Evolutionary conservation across 2,113 vertebrate genomes (phyloP).

Genomic region (Excalfactoria chinensis): DNA sequence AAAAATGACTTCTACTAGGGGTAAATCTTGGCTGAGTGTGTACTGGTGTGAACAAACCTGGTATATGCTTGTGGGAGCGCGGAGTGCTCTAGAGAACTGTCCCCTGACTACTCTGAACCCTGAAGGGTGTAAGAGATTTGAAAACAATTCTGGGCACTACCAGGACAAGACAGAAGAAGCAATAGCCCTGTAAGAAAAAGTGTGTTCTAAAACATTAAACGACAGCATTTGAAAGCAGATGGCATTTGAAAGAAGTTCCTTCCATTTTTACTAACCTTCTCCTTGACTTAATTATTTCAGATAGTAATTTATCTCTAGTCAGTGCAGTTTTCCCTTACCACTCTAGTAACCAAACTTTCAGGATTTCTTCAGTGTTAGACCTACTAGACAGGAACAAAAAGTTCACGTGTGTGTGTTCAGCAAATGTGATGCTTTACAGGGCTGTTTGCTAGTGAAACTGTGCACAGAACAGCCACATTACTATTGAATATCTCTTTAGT

Average conservation of each 20-base stretch:
- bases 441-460: neutral
- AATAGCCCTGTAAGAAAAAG: neutral
- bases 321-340: neutral
- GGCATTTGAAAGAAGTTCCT: neutral
- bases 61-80: neutral
- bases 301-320: neutral
- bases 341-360: neutral
- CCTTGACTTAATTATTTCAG: neutral
- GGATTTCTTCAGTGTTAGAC: neutral
- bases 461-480: neutral
- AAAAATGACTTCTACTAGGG: neutral
- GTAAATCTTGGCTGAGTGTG: neutral
- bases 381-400: neutral
- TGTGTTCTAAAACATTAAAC: neutral
- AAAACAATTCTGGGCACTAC: rapidly evolving
- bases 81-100: neutral
- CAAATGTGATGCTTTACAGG: neutral
- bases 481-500: neutral
- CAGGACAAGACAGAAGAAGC: neutral
- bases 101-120: neutral
- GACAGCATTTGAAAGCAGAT: neutral
- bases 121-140: neutral
- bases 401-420: neutral
- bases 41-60: neutral
- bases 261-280: neutral